These are phyloP conservation scores for Catalaphyllia jardinei DNA, from an alignment of 64 coral and sea anemone species.

Conservation along the genomic window DNA sequence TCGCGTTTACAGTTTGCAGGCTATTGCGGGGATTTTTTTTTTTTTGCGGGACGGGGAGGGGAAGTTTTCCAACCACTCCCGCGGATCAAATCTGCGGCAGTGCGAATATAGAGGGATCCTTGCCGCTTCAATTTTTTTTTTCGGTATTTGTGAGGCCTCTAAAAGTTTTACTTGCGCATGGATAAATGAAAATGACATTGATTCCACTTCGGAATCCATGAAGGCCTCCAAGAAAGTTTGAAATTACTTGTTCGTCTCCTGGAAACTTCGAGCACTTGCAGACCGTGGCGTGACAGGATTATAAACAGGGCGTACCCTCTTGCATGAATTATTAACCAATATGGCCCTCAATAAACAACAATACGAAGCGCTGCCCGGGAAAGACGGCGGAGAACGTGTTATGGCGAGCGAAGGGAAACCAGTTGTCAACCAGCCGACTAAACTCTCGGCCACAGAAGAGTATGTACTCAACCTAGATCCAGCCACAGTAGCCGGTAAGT, in stretches of 20 bases:
- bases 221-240: not conserved
- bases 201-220: not conserved
- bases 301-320: constrained; percentile 11
- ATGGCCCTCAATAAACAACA: constrained; percentile 33
- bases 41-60: no score
- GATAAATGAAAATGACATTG: no score
- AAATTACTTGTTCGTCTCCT: not conserved
- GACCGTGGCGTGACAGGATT: constrained; percentile 1
- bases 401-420: constrained; percentile 20
- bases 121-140: no score
- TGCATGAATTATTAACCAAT: constrained; percentile 42
- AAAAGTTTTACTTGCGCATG: no score
- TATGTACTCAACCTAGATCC: constrained; percentile 71
- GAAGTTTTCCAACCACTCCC: no score
- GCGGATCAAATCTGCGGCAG: no score
- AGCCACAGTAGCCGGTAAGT: constrained; percentile 31
- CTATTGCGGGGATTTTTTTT: no score
- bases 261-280: not conserved
- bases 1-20: no score
- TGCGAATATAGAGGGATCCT: no score
- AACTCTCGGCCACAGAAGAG: constrained; percentile 51
- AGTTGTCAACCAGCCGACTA: constrained; percentile 21
- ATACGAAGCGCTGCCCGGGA: constrained; percentile 66
- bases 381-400: not conserved
- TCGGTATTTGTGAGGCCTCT: no score